These are phyloP conservation scores for Leuciscus idus DNA, from an alignment of 2,113 vertebrate genomes.

Conservation along the genomic window DNA sequence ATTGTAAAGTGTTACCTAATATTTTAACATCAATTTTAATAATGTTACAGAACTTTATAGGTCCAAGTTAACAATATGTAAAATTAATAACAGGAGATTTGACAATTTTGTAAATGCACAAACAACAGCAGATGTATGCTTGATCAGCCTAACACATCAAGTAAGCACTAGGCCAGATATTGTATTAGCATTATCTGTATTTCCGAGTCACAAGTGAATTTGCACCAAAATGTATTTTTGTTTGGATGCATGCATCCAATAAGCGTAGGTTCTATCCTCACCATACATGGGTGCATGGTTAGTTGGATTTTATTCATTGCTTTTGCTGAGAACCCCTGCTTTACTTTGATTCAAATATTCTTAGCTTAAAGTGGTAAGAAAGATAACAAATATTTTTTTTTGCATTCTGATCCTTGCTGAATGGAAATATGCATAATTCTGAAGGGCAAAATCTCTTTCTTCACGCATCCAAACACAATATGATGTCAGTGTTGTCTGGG, in stretches of 20 bases:
- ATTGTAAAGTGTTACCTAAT: too few species aligned
- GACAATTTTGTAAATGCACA: not conserved
- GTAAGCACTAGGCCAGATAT: not conserved
- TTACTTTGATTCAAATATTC: not conserved
- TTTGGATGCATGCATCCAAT: not conserved
- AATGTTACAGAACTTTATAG: too few species aligned
- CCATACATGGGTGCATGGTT: not conserved
- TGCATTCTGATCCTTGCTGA: not conserved
- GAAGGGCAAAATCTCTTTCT: not conserved
- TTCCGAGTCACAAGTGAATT: not conserved
- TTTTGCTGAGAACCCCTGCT: not conserved
- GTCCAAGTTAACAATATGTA: not conserved
- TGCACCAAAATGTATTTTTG: not conserved
- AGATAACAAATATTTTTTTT: not conserved
- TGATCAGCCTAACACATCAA: not conserved
- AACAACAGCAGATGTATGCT: not conserved
- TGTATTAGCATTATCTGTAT: not conserved
- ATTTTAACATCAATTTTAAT: too few species aligned
- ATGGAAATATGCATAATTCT: not conserved
- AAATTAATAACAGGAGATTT: not conserved
- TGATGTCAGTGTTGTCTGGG: slow-evolving; percentile 8
- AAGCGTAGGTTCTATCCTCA: not conserved
- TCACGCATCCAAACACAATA: not conserved
- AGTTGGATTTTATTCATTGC: not conserved
- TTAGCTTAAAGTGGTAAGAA: not conserved